Conservation (phyloP, 2,888 invertebrate species). For the Tanypteryx hageni region DNA sequence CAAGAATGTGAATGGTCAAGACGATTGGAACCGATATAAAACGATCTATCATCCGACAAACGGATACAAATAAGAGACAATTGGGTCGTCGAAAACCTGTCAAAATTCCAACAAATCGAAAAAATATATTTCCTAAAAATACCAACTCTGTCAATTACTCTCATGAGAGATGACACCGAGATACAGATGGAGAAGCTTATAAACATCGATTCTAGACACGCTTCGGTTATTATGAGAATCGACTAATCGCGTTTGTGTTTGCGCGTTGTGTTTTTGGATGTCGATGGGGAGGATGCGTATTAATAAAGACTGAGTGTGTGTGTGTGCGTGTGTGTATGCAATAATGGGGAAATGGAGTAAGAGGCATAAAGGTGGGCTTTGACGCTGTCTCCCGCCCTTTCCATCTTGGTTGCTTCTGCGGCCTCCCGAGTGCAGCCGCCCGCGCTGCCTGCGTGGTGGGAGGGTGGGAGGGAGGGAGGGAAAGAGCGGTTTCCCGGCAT, state of each 20-base stretch:
- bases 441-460: not conserved
- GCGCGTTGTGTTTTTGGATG: not conserved
- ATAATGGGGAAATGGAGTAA: not conserved
- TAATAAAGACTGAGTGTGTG: not conserved
- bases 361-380: conserved; percentile 3
- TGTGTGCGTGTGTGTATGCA: not conserved
- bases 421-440: not conserved
- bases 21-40: too few relatives aligned
- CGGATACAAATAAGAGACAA: too few relatives aligned
- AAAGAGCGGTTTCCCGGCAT: conserved; percentile 7
- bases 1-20: too few relatives aligned
- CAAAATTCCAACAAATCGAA: too few relatives aligned
- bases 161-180: not conserved
- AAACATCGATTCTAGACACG: not conserved
- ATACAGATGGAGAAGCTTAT: not conserved
- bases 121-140: too few relatives aligned
- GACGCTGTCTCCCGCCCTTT: not conserved
- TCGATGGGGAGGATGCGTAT: too few relatives aligned
- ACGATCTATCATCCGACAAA: too few relatives aligned
- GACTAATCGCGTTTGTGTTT: not conserved
- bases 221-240: not conserved
- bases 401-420: not conserved
- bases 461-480: not conserved
- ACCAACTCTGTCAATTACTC: not conserved
- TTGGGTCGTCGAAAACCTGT: too few relatives aligned